Percentiles rank a stretch among this genome's conserved stretches.
phyloP scores from a whole-genome alignment of 2,888 invertebrate genomes.

The Balanococcus diminutus region DNA sequence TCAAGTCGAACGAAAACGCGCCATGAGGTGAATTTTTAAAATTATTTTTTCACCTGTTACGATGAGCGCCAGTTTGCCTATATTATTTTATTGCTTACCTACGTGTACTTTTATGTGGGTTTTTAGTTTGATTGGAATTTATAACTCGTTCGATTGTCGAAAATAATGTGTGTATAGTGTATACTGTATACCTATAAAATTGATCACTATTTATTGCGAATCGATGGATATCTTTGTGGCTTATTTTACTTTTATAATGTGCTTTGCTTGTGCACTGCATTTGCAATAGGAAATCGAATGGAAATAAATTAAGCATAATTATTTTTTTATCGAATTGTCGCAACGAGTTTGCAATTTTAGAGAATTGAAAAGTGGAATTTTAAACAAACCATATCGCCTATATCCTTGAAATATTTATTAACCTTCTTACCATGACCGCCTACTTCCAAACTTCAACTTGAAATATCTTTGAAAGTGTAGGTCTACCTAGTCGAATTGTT shows the following conservation, averaged over 20 bases:
- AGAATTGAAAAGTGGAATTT: neutral
- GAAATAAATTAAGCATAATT: neutral
- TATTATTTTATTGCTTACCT: neutral
- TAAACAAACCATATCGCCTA: neutral
- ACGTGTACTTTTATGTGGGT: neutral
- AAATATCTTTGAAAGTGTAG: neutral
- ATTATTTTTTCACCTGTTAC: neutral
- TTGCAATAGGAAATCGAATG: neutral
- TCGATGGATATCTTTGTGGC: neutral
- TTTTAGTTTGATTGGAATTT: neutral
- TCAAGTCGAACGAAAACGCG: neutral
- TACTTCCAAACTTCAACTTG: neutral
- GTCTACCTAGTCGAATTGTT: neutral
- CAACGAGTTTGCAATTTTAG: neutral
- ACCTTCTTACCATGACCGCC: neutral
- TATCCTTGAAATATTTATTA: constrained; percentile 13
- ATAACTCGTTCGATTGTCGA: neutral
- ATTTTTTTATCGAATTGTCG: neutral
- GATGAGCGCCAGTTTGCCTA: no score
- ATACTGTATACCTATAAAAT: no score
- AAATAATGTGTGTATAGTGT: neutral
- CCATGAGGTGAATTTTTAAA: neutral
- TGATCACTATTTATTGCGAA: neutral
- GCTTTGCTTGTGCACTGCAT: neutral
- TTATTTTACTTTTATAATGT: neutral